Evolutionary conservation across 1,140 invertebrate genomes (phyloP).

Genomic region (Pachyrhynchus sulphureomaculatus): DNA sequence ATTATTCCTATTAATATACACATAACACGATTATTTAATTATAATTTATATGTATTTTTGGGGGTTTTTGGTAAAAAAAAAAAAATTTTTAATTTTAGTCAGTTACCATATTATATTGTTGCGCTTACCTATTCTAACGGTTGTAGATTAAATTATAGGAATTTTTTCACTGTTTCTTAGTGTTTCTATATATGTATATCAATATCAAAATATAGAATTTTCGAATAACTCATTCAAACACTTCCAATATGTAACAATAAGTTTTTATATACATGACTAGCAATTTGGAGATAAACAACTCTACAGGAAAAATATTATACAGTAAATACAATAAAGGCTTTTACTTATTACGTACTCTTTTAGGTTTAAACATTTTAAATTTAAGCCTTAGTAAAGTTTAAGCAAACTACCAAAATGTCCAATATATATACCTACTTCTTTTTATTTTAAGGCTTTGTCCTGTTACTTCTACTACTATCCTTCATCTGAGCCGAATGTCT

Average conservation of each 20-base stretch:
- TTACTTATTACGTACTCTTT: too few relatives aligned
- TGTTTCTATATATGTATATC: conserved; percentile 20
- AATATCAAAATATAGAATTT: conserved; percentile 26
- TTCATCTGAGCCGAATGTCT: too few relatives aligned
- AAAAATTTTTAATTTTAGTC: conserved; percentile 22
- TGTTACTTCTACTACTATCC: too few relatives aligned
- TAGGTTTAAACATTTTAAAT: too few relatives aligned
- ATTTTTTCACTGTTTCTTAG: conserved; percentile 18
- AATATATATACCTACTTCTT: too few relatives aligned
- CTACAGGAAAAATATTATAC: too few relatives aligned
- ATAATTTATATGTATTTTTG: conserved; percentile 31
- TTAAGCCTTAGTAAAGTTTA: too few relatives aligned
- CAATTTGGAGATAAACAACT: too few relatives aligned
- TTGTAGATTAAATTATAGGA: conserved; percentile 29
- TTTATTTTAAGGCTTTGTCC: too few relatives aligned
- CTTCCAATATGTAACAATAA: conserved; percentile 9
- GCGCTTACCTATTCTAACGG: conserved; percentile 35
- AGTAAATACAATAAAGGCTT: too few relatives aligned
- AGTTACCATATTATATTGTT: conserved; percentile 44
- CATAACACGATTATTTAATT: conserved; percentile 33
- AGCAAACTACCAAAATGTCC: too few relatives aligned
- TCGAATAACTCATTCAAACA: not conserved
- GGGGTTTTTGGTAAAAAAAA: conserved; percentile 23
- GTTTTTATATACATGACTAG: not conserved
- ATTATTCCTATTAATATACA: conserved; percentile 29